Base-by-base conservation (phyloP, 2,888 invertebrate genomes). In the Mythimna ferrago region DNA sequence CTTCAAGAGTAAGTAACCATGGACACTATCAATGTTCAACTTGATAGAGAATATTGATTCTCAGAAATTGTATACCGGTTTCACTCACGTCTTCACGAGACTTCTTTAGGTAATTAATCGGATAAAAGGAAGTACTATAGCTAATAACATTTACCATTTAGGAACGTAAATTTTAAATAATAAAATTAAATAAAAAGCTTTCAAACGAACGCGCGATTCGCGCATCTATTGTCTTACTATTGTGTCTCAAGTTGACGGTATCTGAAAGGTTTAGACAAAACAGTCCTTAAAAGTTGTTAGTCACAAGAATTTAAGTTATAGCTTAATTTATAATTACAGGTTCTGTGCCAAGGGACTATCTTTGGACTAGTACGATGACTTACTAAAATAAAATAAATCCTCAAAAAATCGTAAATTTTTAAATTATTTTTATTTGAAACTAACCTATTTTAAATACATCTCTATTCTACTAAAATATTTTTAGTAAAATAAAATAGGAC, bases 21-120 rank as follows among this genome's bases (percentile, higher is more conserved):
- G n/a, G 60, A 65, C 41, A 57, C 19, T 62, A 66, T 80, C 54
- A 60, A 74, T 65, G 38, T 26, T 7, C 19, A 70, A 54, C 19
- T 63, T 56, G 11, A 38, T 53, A 32, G 61, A n/a, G 16, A 69
- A 62, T 32, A 32, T 70, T 78, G 48, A 70, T 69, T 51, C n/a
- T 61, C 58, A 16, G 60, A 48, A 16, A 38, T 57, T 32, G 32
- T 32, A 32, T 6, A 14, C 56, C 56, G 56, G 57, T 1, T 57
- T 56, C 14, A 56, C 16, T 57, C 9, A 1, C 6, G 16, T 57
- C 19, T 57, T 56, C 26, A 26, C 5, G 21, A 14, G 1, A 57
- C 9, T 57, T 35, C 9, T 57, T 19, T 16, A 35, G 19, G 16
- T 16, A 57, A 57, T 6, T 32, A 32, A 7, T 6, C 35, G 1